These are phyloP conservation scores for Macaca nemestrina DNA, from an alignment of 2,113 vertebrate species.

Conservation along the genomic window DNA sequence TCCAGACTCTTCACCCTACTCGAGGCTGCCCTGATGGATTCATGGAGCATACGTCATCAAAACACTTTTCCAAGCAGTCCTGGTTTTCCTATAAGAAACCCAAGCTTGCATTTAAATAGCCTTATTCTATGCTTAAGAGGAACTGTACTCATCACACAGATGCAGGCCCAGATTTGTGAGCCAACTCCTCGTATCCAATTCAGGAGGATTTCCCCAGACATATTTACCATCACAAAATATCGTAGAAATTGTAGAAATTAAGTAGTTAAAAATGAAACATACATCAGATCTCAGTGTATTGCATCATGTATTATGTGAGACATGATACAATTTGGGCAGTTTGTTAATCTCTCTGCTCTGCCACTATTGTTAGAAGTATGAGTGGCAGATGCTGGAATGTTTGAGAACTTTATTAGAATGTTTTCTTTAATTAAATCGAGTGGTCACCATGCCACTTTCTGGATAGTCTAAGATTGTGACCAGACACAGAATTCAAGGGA, in stretches of 20 bases:
- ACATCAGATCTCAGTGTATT: not conserved
- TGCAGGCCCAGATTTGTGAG: not conserved
- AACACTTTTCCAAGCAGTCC: not conserved
- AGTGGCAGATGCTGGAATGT: not conserved
- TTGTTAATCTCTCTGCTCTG: not conserved
- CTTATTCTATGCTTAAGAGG: not conserved
- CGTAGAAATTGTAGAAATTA: not conserved
- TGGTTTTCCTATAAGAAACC: not conserved
- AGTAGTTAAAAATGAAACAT: not conserved
- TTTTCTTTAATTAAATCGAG: constrained; percentile 19
- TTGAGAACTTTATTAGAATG: not conserved
- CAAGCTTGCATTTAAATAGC: not conserved
- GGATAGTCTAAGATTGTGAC: not conserved
- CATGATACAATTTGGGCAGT: not conserved
- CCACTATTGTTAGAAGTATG: not conserved
- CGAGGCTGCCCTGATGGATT: not conserved
- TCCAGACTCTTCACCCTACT: not conserved
- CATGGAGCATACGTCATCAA: not conserved
- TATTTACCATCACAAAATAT: not conserved
- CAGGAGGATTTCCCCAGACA: not conserved
- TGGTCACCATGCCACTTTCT: not conserved
- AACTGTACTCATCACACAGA: not conserved
- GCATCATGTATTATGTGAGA: not conserved
- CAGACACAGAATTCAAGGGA: not conserved
- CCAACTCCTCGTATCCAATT: not conserved